Conservation (phyloP, 2,888 invertebrate species). For the Trissolcus japonicus region DNA sequence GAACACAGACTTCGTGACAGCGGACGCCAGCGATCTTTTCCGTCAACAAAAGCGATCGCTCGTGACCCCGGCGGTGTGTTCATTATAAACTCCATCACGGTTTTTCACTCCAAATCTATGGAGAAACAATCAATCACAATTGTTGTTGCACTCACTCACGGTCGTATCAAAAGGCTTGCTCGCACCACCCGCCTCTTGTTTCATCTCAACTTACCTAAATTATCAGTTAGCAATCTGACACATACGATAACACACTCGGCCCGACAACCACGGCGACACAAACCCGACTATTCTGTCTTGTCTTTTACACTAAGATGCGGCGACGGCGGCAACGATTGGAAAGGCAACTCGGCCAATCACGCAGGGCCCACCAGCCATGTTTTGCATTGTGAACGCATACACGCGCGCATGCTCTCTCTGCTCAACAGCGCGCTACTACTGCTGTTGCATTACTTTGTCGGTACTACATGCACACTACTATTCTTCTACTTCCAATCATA, state of each 20-base stretch:
- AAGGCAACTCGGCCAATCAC: slow-evolving; percentile 45
- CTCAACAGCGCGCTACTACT: not conserved
- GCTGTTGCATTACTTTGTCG: not conserved
- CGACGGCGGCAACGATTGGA: slow-evolving; percentile 40
- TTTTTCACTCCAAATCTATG: not conserved
- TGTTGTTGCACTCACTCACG: not conserved
- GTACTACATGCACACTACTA: no score
- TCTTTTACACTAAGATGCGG: slow-evolving; percentile 9
- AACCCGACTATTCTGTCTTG: slow-evolving; percentile 39
- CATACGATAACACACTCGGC: slow-evolving; percentile 42
- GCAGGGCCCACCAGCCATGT: slow-evolving; percentile 48
- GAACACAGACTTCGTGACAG: not conserved
- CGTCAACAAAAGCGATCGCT: slow-evolving; percentile 33
- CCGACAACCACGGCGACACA: slow-evolving; percentile 33
- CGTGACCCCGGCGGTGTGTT: not conserved
- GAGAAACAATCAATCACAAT: not conserved
- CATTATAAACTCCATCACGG: not conserved
- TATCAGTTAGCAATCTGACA: slow-evolving; percentile 50
- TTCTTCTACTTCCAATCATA: not conserved
- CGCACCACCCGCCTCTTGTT: not conserved
- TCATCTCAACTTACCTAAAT: slow-evolving; percentile 37
- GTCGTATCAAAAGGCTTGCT: not conserved
- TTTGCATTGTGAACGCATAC: slow-evolving; percentile 33
- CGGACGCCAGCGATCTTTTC: slow-evolving; percentile 28
- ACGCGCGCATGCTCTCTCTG: slow-evolving; percentile 9